phyloP scores from a whole-genome alignment of 2,113 vertebrate species.

The Sphyrna mokarran region DNA sequence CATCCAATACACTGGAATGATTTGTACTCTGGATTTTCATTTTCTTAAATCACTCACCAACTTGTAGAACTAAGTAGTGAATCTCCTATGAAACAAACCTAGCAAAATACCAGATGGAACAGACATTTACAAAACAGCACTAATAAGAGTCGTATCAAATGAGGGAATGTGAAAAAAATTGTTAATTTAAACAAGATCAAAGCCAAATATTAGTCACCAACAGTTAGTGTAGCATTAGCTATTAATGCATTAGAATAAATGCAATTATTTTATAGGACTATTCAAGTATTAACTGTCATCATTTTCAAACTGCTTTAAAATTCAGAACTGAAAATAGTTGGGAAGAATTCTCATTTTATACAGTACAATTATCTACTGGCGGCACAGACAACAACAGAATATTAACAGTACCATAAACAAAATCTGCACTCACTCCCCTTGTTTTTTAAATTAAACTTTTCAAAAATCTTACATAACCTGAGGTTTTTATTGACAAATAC shows the following conservation, averaged over 20 bases:
- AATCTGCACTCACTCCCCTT: background rate
- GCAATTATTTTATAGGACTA: background rate
- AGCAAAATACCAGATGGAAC: background rate
- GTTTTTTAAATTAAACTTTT: background rate
- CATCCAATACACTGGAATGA: background rate
- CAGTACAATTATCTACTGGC: background rate
- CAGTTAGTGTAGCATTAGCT: conserved; percentile 18
- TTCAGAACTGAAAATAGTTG: background rate
- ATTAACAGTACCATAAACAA: background rate
- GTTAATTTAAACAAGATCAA: conserved; percentile 22
- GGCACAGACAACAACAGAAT: background rate
- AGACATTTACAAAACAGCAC: background rate
- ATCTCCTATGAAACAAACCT: background rate
- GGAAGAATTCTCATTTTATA: background rate
- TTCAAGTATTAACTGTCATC: conserved; percentile 5
- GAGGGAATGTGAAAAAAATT: background rate
- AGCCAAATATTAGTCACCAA: background rate
- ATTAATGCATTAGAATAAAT: background rate
- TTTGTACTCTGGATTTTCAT: conserved; percentile 2
- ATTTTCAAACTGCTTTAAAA: conserved; percentile 10
- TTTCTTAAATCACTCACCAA: background rate
- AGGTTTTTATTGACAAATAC: background rate
- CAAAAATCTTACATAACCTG: background rate
- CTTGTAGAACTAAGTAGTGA: background rate
- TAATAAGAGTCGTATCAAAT: background rate